phyloP scores from a whole-genome alignment of 2,888 invertebrate genomes.

The Macrosoma leucophasiata region DNA sequence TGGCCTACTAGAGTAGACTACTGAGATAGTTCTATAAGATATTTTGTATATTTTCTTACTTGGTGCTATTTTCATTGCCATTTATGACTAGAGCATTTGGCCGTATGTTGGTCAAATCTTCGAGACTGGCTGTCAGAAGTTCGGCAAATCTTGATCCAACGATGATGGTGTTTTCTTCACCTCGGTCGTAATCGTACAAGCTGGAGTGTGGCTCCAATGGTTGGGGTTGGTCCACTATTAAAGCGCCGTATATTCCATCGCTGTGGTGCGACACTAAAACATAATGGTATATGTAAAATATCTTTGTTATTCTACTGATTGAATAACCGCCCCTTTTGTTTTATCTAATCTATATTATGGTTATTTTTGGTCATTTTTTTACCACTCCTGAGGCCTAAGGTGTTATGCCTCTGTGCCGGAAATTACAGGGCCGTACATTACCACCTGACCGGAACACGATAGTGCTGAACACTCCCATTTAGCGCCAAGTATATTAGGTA shows the following conservation, averaged over 20 bases:
- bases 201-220: constrained; percentile 54
- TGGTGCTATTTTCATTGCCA: constrained; percentile 43
- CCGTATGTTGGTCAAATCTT: constrained; percentile 44
- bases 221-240: constrained; percentile 72
- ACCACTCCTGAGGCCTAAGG: too few species aligned
- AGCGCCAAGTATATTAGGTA: too few species aligned
- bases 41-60: too few species aligned
- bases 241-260: constrained; percentile 76
- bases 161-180: constrained; percentile 60
- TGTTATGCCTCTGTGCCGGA: too few species aligned
- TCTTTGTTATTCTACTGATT: not conserved
- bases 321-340: too few species aligned
- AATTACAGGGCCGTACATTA: too few species aligned
- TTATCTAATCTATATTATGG: too few species aligned
- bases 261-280: constrained; percentile 74
- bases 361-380: too few species aligned
- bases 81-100: constrained; percentile 56
- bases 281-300: not conserved
- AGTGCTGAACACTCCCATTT: too few species aligned
- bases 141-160: constrained; percentile 70
- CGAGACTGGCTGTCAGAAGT: constrained; percentile 70
- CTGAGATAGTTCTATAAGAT: too few species aligned
- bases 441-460: too few species aligned
- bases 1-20: too few species aligned
- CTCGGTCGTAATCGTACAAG: constrained; percentile 61